phyloP scores from a whole-genome alignment of 1,140 invertebrate species.

The Augochlora pura region DNA sequence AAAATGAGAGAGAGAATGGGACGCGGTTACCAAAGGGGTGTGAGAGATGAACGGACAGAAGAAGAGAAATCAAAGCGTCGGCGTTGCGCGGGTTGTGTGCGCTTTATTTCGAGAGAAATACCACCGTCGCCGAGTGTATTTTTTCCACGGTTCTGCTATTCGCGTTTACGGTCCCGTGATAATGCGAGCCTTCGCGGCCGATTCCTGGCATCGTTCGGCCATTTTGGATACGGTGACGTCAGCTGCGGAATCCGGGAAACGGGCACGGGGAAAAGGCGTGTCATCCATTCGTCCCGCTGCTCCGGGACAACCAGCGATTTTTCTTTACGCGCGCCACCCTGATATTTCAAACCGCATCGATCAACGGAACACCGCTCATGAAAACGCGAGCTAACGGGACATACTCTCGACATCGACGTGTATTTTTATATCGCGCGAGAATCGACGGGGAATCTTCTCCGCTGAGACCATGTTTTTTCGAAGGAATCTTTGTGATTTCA shows the following conservation, averaged over 20 bases:
- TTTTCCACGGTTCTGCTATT: slow-evolving; percentile 37
- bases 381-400: no score
- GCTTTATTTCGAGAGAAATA: slow-evolving; percentile 42
- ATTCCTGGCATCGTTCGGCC: slow-evolving; percentile 37
- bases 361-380: background rate
- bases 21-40: background rate
- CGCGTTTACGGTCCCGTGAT: slow-evolving; percentile 40
- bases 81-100: background rate
- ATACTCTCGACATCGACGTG: no score
- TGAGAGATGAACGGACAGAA: background rate
- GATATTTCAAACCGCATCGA: background rate
- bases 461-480: no score
- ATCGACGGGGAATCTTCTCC: no score
- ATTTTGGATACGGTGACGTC: slow-evolving; percentile 50
- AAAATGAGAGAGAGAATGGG: slow-evolving; percentile 3
- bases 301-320: background rate
- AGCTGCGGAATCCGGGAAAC: slow-evolving; percentile 36
- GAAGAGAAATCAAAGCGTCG: background rate
- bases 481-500: no score
- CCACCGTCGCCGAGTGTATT: slow-evolving; percentile 21
- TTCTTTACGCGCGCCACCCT: background rate
- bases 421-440: no score
- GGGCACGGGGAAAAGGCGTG: slow-evolving; percentile 29
- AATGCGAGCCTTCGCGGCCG: slow-evolving; percentile 30
- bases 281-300: slow-evolving; percentile 23